These are phyloP conservation scores for Telenomus remus DNA, from an alignment of 1,140 invertebrate genomes.

Conservation along the genomic window DNA sequence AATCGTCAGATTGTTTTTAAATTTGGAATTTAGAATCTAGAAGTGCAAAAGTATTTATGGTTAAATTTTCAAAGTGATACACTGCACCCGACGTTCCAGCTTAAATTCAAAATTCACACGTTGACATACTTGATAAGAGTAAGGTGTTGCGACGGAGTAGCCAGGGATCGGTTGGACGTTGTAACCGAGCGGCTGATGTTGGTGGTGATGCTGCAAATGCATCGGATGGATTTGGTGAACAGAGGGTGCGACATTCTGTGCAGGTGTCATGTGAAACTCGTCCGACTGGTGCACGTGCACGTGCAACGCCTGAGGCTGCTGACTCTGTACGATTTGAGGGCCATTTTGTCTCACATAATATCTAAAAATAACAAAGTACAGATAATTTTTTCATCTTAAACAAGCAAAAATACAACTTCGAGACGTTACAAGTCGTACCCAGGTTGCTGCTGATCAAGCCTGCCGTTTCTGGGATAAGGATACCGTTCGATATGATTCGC, in stretches of 20 bases:
- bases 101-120: no score
- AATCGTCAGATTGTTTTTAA: no score
- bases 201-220: slow-evolving; percentile 61
- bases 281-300: slow-evolving; percentile 69
- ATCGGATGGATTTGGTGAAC: slow-evolving; percentile 57
- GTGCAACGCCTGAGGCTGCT: slow-evolving; percentile 61
- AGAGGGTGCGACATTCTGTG: slow-evolving; percentile 31
- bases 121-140: slow-evolving; percentile 48
- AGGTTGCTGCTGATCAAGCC: slow-evolving; percentile 26
- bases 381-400: no score
- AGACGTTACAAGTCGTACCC: no score
- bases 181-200: slow-evolving; percentile 58
- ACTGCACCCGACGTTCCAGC: no score
- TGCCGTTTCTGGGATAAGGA: slow-evolving; percentile 59
- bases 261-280: slow-evolving; percentile 61
- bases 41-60: no score
- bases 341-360: slow-evolving; percentile 61
- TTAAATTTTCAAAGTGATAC: no score
- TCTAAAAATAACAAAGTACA: slow-evolving; percentile 15
- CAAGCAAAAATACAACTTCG: no score
- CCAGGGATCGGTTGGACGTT: slow-evolving; percentile 62
- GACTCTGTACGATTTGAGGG: slow-evolving; percentile 51
- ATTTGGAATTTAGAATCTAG: no score
- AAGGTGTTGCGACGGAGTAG: slow-evolving; percentile 57
- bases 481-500: slow-evolving; percentile 71